These are phyloP conservation scores for Papilio machaon DNA, from an alignment of 1,140 invertebrate genomes.

Conservation along the genomic window DNA sequence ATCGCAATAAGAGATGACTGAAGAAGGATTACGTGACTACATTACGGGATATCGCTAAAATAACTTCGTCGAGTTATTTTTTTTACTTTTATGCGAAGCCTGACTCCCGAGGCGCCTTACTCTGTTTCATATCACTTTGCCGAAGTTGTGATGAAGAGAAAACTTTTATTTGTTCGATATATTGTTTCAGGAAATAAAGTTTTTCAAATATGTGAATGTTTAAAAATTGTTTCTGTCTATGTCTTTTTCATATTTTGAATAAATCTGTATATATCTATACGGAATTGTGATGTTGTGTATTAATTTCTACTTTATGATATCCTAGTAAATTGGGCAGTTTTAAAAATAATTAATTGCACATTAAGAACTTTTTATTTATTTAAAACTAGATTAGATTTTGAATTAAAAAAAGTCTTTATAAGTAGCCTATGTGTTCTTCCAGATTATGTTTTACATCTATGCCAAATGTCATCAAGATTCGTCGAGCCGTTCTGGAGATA, in stretches of 20 bases:
- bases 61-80: conserved; percentile 43
- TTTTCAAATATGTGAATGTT: conserved; percentile 22
- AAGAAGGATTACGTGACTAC: conserved; percentile 75
- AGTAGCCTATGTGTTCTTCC: too few relatives aligned
- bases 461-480: too few relatives aligned
- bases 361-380: too few relatives aligned
- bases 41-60: conserved; percentile 58
- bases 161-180: conserved; percentile 38
- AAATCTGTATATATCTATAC: neutral
- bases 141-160: conserved; percentile 39
- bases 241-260: neutral
- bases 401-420: too few relatives aligned
- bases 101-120: conserved; percentile 24
- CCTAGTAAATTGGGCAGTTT: too few relatives aligned
- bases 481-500: too few relatives aligned
- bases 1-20: conserved; percentile 70
- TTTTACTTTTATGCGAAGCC: conserved; percentile 30
- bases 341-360: too few relatives aligned
- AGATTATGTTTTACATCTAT: too few relatives aligned
- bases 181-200: conserved; percentile 30
- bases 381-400: too few relatives aligned
- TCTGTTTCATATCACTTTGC: conserved; percentile 34
- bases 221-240: neutral
- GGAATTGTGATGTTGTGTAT: neutral
- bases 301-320: neutral